A percentile compares a stretch with the other conserved stretches of the same genome.
phyloP scores from a whole-genome alignment of 2,797 vertebrate genomes.

The Staurois parvus region DNA sequence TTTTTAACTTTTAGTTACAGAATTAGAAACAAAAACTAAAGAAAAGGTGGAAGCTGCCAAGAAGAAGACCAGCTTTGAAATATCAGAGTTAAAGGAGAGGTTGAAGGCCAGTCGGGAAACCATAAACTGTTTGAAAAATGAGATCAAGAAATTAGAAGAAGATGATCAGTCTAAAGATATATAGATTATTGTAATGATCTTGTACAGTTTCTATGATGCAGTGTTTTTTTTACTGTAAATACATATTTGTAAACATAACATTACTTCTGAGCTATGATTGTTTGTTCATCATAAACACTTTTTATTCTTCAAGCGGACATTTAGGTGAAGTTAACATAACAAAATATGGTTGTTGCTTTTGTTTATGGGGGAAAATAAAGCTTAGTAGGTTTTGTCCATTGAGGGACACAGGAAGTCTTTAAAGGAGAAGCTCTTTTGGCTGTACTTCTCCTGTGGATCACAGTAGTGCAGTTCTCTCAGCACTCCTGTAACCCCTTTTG shows the following conservation, averaged over 20 bases:
- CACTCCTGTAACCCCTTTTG: too few species aligned
- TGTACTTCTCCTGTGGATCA: too few species aligned
- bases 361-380: too few species aligned
- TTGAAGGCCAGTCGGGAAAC: conserved; percentile 97
- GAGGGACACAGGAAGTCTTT: too few species aligned
- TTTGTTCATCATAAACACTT: too few species aligned
- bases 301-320: too few species aligned
- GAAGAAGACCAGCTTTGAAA: conserved; percentile 97
- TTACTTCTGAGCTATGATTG: too few species aligned
- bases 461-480: too few species aligned
- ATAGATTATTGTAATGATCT: conserved; percentile 63
- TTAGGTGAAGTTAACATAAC: too few species aligned
- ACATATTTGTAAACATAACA: not conserved
- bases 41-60: conserved; percentile 94
- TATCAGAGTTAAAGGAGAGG: conserved; percentile 94
- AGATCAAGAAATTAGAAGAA: conserved; percentile 95
- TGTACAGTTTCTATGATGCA: conserved; percentile 2
- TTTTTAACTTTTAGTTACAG: conserved; percentile 81
- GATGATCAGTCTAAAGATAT: conserved; percentile 95
- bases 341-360: too few species aligned
- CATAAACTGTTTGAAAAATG: conserved; percentile 94
- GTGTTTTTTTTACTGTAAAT: conserved; percentile 10
- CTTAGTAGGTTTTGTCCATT: too few species aligned
- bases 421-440: too few species aligned
- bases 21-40: conserved; percentile 92